Conservation (phyloP, 2,888 invertebrate species). For the Maniola hyperantus region DNA sequence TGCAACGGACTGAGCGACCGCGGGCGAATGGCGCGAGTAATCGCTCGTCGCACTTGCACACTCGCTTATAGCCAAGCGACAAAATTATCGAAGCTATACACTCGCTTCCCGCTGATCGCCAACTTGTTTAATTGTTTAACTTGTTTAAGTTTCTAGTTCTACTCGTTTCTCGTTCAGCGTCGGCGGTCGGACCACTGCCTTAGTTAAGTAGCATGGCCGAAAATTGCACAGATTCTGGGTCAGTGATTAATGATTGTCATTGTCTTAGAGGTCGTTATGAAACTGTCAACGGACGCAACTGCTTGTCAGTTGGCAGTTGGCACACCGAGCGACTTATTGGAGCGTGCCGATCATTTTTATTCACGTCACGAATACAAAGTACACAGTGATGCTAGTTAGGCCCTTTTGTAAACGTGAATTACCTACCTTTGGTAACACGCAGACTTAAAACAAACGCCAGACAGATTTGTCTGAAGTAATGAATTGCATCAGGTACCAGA, state of each 20-base stretch:
- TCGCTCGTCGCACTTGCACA: too few species aligned
- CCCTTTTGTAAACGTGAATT: slow-evolving; percentile 40
- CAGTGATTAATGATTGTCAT: slow-evolving; percentile 62
- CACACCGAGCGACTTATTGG: slow-evolving; percentile 75
- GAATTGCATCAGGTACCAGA: background rate
- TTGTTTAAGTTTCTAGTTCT: too few species aligned
- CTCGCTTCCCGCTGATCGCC: too few species aligned
- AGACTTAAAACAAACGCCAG: slow-evolving; percentile 14
- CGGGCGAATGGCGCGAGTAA: too few species aligned
- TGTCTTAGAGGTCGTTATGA: slow-evolving; percentile 69
- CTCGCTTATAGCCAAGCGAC: too few species aligned
- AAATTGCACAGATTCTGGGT: slow-evolving; percentile 42
- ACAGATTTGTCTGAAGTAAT: background rate
- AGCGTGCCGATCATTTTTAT: slow-evolving; percentile 73
- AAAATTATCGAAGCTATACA: too few species aligned
- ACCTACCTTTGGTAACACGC: slow-evolving; percentile 9
- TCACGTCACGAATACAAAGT: slow-evolving; percentile 65
- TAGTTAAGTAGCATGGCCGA: slow-evolving; percentile 41
- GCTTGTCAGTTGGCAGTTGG: too few species aligned
- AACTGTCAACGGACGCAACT: slow-evolving; percentile 61
- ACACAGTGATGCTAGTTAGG: slow-evolving; percentile 44
- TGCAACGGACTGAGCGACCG: too few species aligned
- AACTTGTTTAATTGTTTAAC: too few species aligned
- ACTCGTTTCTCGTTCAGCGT: too few species aligned
- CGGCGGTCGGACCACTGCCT: too few species aligned